Conservation (phyloP, 1,140 invertebrate species). For the Drosophila persimilis region DNA sequence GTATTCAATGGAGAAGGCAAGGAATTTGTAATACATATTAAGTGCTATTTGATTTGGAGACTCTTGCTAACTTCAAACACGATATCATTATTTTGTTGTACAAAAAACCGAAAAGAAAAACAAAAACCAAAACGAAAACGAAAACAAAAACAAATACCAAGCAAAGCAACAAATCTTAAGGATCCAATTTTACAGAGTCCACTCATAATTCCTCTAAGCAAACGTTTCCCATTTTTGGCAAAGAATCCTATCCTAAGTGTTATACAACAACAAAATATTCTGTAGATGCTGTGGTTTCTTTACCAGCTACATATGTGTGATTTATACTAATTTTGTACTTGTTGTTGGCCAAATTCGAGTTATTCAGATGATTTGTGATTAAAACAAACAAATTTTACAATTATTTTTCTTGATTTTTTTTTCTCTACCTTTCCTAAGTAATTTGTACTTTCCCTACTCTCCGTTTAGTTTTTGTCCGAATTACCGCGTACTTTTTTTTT, state of each 20-base stretch:
- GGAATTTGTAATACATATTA: slow-evolving; percentile 43
- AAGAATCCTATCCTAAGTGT: slow-evolving; percentile 45
- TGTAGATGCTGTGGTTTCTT: slow-evolving; percentile 31
- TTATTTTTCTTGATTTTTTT: slow-evolving; percentile 37
- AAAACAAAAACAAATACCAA: not conserved
- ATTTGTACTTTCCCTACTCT: slow-evolving; percentile 40
- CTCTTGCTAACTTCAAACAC: slow-evolving; percentile 14
- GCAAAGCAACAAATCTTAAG: slow-evolving; percentile 31
- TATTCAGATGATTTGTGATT: slow-evolving; percentile 17
- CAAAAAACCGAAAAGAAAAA: not conserved
- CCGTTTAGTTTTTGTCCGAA: slow-evolving; percentile 49
- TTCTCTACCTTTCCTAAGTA: slow-evolving; percentile 19
- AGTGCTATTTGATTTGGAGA: slow-evolving; percentile 41
- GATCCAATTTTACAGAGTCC: slow-evolving; percentile 41
- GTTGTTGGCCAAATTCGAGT: slow-evolving; percentile 32
- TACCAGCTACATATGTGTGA: slow-evolving; percentile 35
- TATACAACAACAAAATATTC: slow-evolving; percentile 19
- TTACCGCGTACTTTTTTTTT: slow-evolving; percentile 59
- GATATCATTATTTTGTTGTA: slow-evolving; percentile 36
- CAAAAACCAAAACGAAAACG: not conserved
- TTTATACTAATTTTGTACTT: slow-evolving; percentile 47
- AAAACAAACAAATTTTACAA: slow-evolving; percentile 28
- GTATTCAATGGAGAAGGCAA: slow-evolving; percentile 5
- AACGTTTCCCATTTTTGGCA: slow-evolving; percentile 33
- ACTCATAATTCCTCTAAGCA: slow-evolving; percentile 30